Evolutionary conservation across 2,888 invertebrate species (phyloP).

Genomic region (Sisyra nigra): DNA sequence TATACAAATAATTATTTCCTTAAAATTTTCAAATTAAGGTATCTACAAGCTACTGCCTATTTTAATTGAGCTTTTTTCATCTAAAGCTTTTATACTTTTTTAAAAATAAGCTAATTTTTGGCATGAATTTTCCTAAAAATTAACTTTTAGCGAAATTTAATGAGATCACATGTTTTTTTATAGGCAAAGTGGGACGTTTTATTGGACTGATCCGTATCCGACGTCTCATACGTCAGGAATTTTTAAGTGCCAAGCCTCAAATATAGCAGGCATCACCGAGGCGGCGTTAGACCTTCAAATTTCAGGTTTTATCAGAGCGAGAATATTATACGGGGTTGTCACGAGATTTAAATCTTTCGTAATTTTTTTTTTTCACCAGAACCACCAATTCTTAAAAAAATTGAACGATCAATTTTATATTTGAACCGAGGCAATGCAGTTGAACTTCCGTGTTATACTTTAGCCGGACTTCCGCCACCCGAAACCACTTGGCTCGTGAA

Average conservation of each 20-base stretch:
- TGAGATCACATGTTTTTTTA: constrained; percentile 9
- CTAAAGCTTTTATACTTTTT: too few species aligned
- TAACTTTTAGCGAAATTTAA: too few species aligned
- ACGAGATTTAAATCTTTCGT: too few species aligned
- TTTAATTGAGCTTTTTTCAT: too few species aligned
- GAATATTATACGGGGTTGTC: too few species aligned
- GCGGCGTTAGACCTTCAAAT: neutral
- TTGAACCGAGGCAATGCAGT: neutral
- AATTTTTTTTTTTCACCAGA: too few species aligned
- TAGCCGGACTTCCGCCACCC: constrained; percentile 40
- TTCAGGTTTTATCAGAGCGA: neutral
- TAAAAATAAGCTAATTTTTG: too few species aligned
- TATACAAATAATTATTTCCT: too few species aligned
- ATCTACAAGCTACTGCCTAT: too few species aligned
- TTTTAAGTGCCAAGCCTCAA: constrained; percentile 6
- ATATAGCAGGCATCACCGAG: constrained; percentile 4
- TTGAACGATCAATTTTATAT: neutral
- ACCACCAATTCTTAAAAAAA: constrained; percentile 3
- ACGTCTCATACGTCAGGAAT: constrained; percentile 19
- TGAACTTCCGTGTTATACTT: constrained; percentile 20
- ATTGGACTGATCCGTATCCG: constrained; percentile 26
- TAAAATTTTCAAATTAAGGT: too few species aligned
- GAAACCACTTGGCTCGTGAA: constrained; percentile 41
- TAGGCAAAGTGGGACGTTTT: constrained; percentile 29
- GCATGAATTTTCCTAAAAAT: too few species aligned